A percentile compares a stretch with the other conserved stretches of the same genome.
phyloP scores from a whole-genome alignment of 1,140 invertebrate species.

The Halictus rubicundus region DNA sequence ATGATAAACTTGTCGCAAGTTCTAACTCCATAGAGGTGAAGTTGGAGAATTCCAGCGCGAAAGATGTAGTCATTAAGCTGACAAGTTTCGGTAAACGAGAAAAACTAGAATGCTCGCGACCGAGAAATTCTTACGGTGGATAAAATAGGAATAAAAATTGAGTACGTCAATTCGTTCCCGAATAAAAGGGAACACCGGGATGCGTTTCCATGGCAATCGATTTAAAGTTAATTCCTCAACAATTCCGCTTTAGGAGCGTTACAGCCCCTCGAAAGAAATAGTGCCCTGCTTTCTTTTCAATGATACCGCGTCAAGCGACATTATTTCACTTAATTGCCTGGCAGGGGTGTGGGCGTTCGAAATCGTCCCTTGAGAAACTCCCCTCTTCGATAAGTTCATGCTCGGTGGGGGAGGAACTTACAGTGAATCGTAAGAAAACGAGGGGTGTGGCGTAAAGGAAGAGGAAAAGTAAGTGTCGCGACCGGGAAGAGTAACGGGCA shows the following conservation, averaged over 20 bases:
- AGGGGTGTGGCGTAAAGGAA: background rate
- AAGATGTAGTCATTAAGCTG: too few species aligned
- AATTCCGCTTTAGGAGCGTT: background rate
- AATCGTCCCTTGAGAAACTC: background rate
- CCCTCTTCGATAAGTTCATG: slow-evolving; percentile 22
- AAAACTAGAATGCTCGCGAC: too few species aligned
- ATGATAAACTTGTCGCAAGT: too few species aligned
- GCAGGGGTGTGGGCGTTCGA: background rate
- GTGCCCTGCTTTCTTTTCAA: slow-evolving; percentile 14
- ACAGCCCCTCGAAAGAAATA: slow-evolving; percentile 1
- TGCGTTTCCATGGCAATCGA: background rate
- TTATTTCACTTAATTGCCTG: slow-evolving; percentile 37
- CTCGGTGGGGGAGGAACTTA: background rate
- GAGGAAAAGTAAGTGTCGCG: background rate
- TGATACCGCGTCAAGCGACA: slow-evolving; percentile 16
- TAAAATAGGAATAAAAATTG: too few species aligned
- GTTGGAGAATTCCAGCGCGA: too few species aligned
- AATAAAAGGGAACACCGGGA: too few species aligned
- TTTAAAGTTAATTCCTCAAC: slow-evolving; percentile 2
- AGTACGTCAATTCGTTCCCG: too few species aligned
- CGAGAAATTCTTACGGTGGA: too few species aligned
- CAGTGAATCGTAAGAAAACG: background rate
- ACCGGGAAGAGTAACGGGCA: slow-evolving; percentile 8
- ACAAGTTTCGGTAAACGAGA: too few species aligned
- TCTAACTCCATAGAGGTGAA: too few species aligned